Evolutionary conservation across 1,140 invertebrate genomes (phyloP), one percentile per base, ranked within the genome.

Genomic region (Drosophila tani): DNA sequence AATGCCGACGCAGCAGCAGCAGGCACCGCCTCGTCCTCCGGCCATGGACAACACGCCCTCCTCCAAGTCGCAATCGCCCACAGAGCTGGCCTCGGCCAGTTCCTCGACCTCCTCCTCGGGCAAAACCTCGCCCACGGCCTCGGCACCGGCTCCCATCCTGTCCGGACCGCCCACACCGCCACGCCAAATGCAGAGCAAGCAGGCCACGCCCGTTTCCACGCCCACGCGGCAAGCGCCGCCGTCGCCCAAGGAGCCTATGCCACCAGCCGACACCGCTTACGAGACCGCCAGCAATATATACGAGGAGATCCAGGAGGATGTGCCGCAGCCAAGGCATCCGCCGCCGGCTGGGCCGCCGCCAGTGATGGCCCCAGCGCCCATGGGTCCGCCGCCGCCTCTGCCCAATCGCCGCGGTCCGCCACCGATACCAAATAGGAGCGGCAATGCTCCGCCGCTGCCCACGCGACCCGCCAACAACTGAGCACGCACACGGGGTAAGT

Each of bases 381-480:
- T 93, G 62, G 92, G 93, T 53, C 78, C 90, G 47, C 91, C 96
- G 15, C 96, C 96, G 2, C 96, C 95, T 5, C 94, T 95, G n/a
- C 96, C 96, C 5, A 94, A 94, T 35, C 93, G 95, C 51, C 94
- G 93, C 32, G 93, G 93, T 74, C 93, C 91, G 71, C 94, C 95
- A 74, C 95, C 95, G 43, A 94, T 95, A 78, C 95, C 95, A 69
- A 95, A 95, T 67, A 94, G 94, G 82, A 95, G 94, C 50, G 87
- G 91, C 49, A 87, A 90, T 67, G 91, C 91, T 21, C 91, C 91
- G 3, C 91, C 91, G 56, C 76, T 92, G 56, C 91, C 91, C 12
- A 91, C 82, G 60, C 67, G 91, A 59, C 91, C 91, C 35, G 78
- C 81, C 58, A 92, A 90, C 50, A 92, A 92, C 75, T 90, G 85